These are phyloP conservation scores for Drosophila ogumai DNA, from an alignment of 1,140 invertebrate species.

Conservation along the genomic window DNA sequence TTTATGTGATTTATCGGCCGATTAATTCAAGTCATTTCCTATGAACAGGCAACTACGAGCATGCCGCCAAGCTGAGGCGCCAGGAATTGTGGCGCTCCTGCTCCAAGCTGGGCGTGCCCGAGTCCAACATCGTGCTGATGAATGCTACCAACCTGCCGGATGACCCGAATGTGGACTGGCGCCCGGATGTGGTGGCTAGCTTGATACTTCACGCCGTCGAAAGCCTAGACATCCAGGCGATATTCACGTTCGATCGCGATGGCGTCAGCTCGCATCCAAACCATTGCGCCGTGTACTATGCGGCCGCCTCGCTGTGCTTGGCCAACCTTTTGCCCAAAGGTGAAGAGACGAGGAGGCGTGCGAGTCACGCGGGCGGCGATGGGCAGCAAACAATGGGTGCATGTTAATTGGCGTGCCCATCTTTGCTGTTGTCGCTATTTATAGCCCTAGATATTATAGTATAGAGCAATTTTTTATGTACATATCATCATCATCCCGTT, in stretches of 20 bases:
- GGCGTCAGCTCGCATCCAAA: slow-evolving; percentile 96
- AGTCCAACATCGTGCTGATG: slow-evolving; percentile 90
- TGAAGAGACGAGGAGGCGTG: slow-evolving; percentile 73
- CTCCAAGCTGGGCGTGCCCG: slow-evolving; percentile 90
- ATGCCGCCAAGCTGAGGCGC: slow-evolving; percentile 89
- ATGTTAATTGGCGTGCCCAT: slow-evolving; percentile 76
- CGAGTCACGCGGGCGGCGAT: slow-evolving; percentile 44
- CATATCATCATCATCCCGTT: slow-evolving; percentile 64
- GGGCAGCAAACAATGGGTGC: slow-evolving; percentile 45
- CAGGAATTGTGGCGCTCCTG: slow-evolving; percentile 93
- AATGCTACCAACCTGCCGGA: slow-evolving; percentile 91
- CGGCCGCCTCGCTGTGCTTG: slow-evolving; percentile 90
- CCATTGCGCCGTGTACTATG: slow-evolving; percentile 93
- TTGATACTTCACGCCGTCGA: slow-evolving; percentile 90
- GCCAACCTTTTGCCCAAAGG: slow-evolving; percentile 90
- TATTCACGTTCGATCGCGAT: slow-evolving; percentile 96
- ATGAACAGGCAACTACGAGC: slow-evolving; percentile 89
- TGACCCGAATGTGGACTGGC: slow-evolving; percentile 91
- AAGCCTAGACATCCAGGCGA: slow-evolving; percentile 91
- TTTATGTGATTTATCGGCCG: not conserved
- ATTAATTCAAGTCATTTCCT: slow-evolving; percentile 4
- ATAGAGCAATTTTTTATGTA: slow-evolving; percentile 58
- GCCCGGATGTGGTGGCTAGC: slow-evolving; percentile 89
- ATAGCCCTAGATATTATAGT: slow-evolving; percentile 57
- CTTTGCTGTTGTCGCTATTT: slow-evolving; percentile 59